phyloP scores from a whole-genome alignment of 2,113 vertebrate species.

The Clarias magur region DNA sequence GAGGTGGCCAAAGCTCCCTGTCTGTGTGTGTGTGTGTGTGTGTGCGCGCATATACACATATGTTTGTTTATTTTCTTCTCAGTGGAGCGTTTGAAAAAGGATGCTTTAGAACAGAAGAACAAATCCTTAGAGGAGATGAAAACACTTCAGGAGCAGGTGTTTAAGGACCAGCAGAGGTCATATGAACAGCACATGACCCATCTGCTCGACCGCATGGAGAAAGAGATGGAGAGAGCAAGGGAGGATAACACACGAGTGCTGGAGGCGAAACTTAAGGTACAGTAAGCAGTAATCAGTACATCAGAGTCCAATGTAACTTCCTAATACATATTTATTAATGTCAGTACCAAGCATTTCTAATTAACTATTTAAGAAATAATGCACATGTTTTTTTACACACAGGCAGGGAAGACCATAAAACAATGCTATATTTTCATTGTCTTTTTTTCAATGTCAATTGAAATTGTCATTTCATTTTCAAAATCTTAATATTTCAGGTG shows the following conservation, averaged over 20 bases:
- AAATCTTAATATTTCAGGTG: not conserved
- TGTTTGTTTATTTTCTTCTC: not conserved
- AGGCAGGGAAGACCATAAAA: not conserved
- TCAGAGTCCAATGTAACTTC: not conserved
- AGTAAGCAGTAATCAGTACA: conserved; percentile 13
- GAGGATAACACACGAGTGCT: conserved; percentile 43
- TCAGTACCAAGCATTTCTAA: not conserved
- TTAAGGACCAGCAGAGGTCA: conserved; percentile 34
- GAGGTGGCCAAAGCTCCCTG: too few relatives aligned
- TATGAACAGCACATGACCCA: conserved; percentile 31
- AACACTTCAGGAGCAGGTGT: not conserved
- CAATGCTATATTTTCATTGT: not conserved
- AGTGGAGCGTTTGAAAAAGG: conserved; percentile 41
- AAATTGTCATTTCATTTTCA: too few relatives aligned
- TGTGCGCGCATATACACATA: not conserved
- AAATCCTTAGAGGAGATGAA: conserved; percentile 32
- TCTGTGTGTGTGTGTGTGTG: not conserved
- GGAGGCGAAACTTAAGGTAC: conserved; percentile 44
- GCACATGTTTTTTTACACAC: not conserved
- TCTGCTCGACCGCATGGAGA: conserved; percentile 29
- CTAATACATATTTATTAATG: not conserved
- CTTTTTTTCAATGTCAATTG: too few relatives aligned
- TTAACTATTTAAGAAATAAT: not conserved
- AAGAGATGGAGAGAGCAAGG: conserved; percentile 26
- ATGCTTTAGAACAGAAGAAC: conserved; percentile 19